Conservation (phyloP, 2,797 vertebrate genomes). For the Gymnopithys bicolor region DNA sequence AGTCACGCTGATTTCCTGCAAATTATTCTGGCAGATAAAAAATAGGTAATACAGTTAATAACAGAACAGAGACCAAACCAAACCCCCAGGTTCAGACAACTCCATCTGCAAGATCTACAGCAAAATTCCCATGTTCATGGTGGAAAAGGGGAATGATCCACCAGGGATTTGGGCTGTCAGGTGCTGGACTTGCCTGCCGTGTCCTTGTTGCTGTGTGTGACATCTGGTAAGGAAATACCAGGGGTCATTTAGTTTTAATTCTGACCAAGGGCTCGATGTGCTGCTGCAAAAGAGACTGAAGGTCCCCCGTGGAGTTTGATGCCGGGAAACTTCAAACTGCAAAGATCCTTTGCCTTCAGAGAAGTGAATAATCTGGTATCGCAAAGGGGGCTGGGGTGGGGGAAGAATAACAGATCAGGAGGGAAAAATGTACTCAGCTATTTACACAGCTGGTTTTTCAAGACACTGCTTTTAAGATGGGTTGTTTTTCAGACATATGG, state of each 20-base stretch:
- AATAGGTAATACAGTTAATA: neutral
- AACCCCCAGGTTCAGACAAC: neutral
- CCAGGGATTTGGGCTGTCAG: neutral
- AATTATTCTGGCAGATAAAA: neutral
- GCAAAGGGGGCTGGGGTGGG: neutral
- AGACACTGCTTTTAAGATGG: neutral
- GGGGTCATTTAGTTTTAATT: neutral
- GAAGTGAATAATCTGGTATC: slow-evolving; percentile 8
- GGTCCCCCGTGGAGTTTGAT: neutral
- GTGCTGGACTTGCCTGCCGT: neutral
- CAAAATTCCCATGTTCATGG: neutral
- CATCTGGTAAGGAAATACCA: neutral
- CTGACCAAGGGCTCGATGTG: neutral
- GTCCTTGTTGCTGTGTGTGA: accelerated
- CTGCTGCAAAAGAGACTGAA: neutral
- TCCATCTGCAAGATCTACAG: neutral
- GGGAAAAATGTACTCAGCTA: slow-evolving; percentile 31
- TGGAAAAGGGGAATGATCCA: neutral
- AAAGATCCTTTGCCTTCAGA: neutral
- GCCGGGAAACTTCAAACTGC: slow-evolving; percentile 6
- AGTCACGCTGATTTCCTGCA: neutral
- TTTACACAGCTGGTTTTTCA: slow-evolving; percentile 49
- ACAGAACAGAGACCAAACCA: neutral
- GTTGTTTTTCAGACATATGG: neutral
- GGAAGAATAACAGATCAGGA: slow-evolving; percentile 36